Conservation (phyloP, 2,888 invertebrate genomes). For the Idaea straminata region DNA sequence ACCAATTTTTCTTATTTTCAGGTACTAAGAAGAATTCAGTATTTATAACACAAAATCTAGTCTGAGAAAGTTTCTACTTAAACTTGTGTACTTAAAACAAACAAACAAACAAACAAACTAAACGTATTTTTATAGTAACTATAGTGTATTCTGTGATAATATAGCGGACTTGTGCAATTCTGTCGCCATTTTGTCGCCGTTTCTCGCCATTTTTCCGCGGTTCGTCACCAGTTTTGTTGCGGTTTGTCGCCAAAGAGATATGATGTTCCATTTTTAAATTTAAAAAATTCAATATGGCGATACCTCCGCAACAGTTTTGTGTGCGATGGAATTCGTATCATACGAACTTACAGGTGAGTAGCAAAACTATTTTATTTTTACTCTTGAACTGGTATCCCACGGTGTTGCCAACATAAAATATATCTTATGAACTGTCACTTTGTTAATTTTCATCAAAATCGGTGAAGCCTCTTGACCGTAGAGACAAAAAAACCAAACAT, state of each 20-base stretch:
- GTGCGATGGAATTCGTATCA: constrained; percentile 92
- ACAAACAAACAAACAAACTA: constrained; percentile 33
- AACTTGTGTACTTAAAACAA: constrained; percentile 63
- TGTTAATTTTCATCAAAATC: neutral
- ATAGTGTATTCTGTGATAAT: constrained; percentile 31
- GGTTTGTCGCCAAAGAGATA: constrained; percentile 54
- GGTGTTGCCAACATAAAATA: no score
- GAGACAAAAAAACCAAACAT: no score
- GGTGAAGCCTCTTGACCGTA: no score
- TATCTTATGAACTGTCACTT: neutral
- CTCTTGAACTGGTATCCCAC: no score
- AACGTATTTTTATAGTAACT: constrained; percentile 17
- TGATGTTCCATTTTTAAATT: neutral
- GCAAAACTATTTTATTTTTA: no score
- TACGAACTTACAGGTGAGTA: constrained; percentile 84
- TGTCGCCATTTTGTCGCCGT: constrained; percentile 14
- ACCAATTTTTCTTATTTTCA: constrained; percentile 39
- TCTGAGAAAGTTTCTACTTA: constrained; percentile 72
- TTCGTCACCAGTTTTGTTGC: neutral
- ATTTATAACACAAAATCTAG: constrained; percentile 62
- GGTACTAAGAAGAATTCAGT: constrained; percentile 53
- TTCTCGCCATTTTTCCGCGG: no score
- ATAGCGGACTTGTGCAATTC: constrained; percentile 50
- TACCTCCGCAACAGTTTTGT: constrained; percentile 84
- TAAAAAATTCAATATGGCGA: constrained; percentile 45